phyloP scores from a whole-genome alignment of 2,113 vertebrate genomes.

The Bostrychus sinensis region DNA sequence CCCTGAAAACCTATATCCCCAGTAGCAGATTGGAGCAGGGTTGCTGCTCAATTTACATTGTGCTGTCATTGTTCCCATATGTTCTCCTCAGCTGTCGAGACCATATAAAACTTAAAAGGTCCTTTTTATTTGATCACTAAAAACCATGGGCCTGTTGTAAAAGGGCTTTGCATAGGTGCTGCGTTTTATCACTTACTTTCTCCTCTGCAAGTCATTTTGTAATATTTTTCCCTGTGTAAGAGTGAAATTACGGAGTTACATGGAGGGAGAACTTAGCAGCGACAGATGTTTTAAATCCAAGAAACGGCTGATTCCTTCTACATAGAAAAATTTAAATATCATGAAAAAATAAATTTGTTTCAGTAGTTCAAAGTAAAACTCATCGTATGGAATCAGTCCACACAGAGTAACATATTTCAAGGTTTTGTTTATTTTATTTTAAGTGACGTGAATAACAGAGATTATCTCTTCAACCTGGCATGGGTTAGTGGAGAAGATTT shows the following conservation, averaged over 20 bases:
- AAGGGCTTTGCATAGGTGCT: slow-evolving; percentile 55
- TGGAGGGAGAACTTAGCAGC: not conserved
- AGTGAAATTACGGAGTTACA: slow-evolving; percentile 24
- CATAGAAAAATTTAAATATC: no score
- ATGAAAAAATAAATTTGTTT: not conserved
- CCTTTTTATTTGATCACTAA: slow-evolving; percentile 80
- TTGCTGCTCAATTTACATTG: slow-evolving; percentile 50
- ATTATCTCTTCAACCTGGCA: no score
- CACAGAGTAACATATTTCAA: no score
- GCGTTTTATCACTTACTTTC: slow-evolving; percentile 41
- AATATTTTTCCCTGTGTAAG: slow-evolving; percentile 2
- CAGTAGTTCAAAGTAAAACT: not conserved
- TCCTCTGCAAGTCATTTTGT: slow-evolving; percentile 1
- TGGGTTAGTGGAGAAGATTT: no score
- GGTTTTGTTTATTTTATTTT: no score
- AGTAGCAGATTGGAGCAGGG: slow-evolving; percentile 17
- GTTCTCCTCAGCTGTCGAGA: slow-evolving; percentile 56
- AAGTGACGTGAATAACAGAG: no score
- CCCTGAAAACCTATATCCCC: slow-evolving; percentile 4
- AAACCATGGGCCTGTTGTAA: slow-evolving; percentile 64
- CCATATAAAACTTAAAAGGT: slow-evolving; percentile 80
- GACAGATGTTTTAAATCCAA: slow-evolving; percentile 19
- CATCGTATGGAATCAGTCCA: no score
- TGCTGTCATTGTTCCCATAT: slow-evolving; percentile 59
- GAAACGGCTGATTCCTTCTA: no score